These are phyloP conservation scores for Centrocercus urophasianus DNA, from an alignment of 2,113 vertebrate species.

Conservation along the genomic window DNA sequence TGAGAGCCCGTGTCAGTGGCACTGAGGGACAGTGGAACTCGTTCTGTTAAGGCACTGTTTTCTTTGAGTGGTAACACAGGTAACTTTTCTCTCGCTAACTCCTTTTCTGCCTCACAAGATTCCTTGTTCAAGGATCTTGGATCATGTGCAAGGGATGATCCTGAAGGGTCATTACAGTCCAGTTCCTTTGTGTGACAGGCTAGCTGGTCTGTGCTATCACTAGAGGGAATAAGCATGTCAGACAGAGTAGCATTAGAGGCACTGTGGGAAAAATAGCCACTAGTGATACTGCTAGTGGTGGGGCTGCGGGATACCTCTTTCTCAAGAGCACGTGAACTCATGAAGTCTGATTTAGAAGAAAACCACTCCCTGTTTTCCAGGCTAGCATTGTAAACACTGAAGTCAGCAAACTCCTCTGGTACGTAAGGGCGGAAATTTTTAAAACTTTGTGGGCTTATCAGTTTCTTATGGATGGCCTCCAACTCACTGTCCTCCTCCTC, in stretches of 20 bases:
- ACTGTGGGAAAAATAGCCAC: slow-evolving; percentile 98
- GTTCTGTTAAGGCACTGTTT: slow-evolving; percentile 83
- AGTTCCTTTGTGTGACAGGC: slow-evolving; percentile 71
- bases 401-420: slow-evolving; percentile 96
- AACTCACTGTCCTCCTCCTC: slow-evolving; percentile 86
- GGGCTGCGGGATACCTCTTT: slow-evolving; percentile 92
- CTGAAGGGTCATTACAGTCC: slow-evolving; percentile 67
- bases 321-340: slow-evolving; percentile 78
- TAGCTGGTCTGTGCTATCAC: slow-evolving; percentile 93
- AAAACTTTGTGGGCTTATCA: slow-evolving; percentile 72
- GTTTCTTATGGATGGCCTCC: slow-evolving; percentile 75
- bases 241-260: slow-evolving; percentile 94
- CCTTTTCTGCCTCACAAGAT: slow-evolving; percentile 71
- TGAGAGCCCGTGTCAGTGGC: slow-evolving; percentile 41
- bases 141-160: slow-evolving; percentile 42
- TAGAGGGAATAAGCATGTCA: slow-evolving; percentile 89
- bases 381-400: slow-evolving; percentile 95
- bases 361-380: slow-evolving; percentile 88
- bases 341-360: slow-evolving; percentile 80
- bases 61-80: slow-evolving; percentile 56
- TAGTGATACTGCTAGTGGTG: slow-evolving; percentile 95
- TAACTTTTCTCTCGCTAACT: slow-evolving; percentile 55
- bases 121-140: slow-evolving; percentile 75
- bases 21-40: slow-evolving; percentile 46
- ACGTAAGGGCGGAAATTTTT: slow-evolving; percentile 83